Evolutionary conservation across 1,140 invertebrate species (phyloP).

Genomic region (Drosophila triauraria): DNA sequence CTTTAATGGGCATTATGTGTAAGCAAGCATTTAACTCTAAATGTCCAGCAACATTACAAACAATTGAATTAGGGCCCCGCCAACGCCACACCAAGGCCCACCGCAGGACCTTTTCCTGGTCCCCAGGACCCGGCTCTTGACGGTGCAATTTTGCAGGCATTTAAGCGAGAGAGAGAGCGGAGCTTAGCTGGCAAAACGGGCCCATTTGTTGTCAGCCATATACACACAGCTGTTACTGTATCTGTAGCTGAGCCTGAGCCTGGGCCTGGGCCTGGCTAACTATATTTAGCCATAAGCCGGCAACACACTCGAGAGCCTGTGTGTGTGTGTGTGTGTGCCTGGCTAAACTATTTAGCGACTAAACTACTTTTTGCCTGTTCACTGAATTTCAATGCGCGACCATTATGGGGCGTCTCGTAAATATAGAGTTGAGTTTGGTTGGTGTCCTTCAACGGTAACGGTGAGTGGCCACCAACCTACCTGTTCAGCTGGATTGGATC

Average conservation of each 20-base stretch:
- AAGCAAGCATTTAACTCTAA: conserved; percentile 74
- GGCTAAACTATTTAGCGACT: conserved; percentile 61
- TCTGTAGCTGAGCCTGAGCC: not conserved
- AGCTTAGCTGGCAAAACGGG: conserved; percentile 36
- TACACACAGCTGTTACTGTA: not conserved
- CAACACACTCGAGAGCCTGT: conserved; percentile 6
- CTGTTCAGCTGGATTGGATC: conserved; percentile 4
- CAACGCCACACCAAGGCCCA: conserved; percentile 32
- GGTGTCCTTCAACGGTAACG: conserved; percentile 53
- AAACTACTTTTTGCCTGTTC: conserved; percentile 81
- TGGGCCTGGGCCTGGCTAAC: conserved; percentile 27
- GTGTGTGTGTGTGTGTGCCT: not conserved
- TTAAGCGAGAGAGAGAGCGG: conserved; percentile 45
- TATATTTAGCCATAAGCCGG: conserved; percentile 65
- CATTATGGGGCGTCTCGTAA: conserved; percentile 62
- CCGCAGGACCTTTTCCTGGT: not conserved
- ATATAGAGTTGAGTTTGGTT: conserved; percentile 23
- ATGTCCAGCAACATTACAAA: conserved; percentile 72
- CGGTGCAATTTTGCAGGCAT: conserved; percentile 55
- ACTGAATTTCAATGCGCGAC: conserved; percentile 68
- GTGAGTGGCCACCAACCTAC: conserved; percentile 37
- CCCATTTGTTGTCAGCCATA: conserved; percentile 61
- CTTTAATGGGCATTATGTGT: conserved; percentile 81
- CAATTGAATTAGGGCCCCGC: conserved; percentile 73
- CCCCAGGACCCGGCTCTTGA: conserved; percentile 6